Base-by-base conservation (phyloP, 2,888 invertebrate genomes). In the Rhingia rostrata region DNA sequence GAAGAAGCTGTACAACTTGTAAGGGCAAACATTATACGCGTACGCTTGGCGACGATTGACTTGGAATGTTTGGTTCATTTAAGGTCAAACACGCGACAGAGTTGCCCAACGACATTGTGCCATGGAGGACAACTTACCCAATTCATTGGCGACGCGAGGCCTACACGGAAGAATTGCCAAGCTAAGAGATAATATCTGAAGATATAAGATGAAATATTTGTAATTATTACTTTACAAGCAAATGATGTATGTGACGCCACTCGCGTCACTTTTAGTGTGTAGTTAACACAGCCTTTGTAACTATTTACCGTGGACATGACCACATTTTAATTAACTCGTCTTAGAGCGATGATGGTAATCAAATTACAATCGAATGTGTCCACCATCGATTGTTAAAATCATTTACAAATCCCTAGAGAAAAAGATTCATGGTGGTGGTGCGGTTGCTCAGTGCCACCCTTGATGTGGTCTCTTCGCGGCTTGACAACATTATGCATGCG, bases 1-100 rank as follows among this genome's bases (percentile, higher is more conserved):
- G 78, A 82, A 78, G 73, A 63, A 77, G 60, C 47, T 77, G 61
- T 51, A 67, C 66, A 63, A 72, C 70, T 60, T 22, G 22, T 22
- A 22, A 22, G 22, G 41, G 45, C 67, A 81, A 39, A 78, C 22
- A 53, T 33, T 41, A 82, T 22, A 14, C 45, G 39, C 49, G 41
- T 9, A 53, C 47, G 61, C 37, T 61, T 56, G 74, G 37, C 41
- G 58, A 58, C 69, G 58, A 78, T 73, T 67, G 58, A 78, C 63
- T 78, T 73, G 14, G 41, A 53, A 75, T 54, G 32, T 49, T 72
- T 54, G 54, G 61, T 72, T 77, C 72, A 54, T 41, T 77, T 66
- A 41, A 75, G 77, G 77, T 77, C 77, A 67, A 82, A 63, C 39
- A 33, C 60, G 35, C 60, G 37, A 49, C 37, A 35, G 43, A 66